Evolutionary conservation across 2,888 invertebrate genomes (phyloP).

Genomic region (Chrysotoxum bicinctum): DNA sequence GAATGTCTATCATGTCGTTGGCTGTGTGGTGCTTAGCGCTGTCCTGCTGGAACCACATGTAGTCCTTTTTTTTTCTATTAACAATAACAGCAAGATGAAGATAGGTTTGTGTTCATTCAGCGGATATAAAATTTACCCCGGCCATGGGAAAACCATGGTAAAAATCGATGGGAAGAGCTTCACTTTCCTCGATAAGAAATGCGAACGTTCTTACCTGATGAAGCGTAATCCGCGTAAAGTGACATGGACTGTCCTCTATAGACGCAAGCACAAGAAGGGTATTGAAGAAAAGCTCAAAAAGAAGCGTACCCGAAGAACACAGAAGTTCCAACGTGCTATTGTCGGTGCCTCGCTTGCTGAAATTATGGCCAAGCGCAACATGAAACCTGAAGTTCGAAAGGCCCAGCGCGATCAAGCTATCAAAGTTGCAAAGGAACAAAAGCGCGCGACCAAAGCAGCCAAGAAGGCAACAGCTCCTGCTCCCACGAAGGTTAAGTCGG

Average conservation of each 20-base stretch:
- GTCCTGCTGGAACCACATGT: too few relatives aligned
- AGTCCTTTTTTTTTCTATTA: slow-evolving; percentile 81
- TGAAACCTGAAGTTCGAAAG: slow-evolving; percentile 99
- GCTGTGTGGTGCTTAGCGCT: too few relatives aligned
- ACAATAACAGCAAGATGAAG: slow-evolving; percentile 81
- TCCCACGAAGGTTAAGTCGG: slow-evolving; percentile 88
- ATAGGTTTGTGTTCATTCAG: slow-evolving; percentile 99
- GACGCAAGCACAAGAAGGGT: slow-evolving; percentile 99
- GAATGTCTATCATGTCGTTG: too few relatives aligned
- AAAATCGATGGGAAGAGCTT: slow-evolving; percentile 98
- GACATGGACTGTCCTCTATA: slow-evolving; percentile 99
- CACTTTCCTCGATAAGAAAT: slow-evolving; percentile 98
- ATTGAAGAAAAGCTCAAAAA: slow-evolving; percentile 97
- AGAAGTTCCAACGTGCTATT: slow-evolving; percentile 98
- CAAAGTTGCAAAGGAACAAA: slow-evolving; percentile 98
- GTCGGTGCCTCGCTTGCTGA: slow-evolving; percentile 98
- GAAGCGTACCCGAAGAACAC: slow-evolving; percentile 96
- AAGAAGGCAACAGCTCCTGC: slow-evolving; percentile 90
- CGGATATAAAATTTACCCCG: slow-evolving; percentile 99
- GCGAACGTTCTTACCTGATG: slow-evolving; percentile 97
- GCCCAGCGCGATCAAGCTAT: slow-evolving; percentile 99
- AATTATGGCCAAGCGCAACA: slow-evolving; percentile 99
- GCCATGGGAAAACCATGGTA: slow-evolving; percentile 99
- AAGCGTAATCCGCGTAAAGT: slow-evolving; percentile 99
- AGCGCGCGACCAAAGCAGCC: slow-evolving; percentile 93